These are phyloP conservation scores for Microtus richardsoni DNA, from an alignment of 2,113 vertebrate species.

Conservation along the genomic window DNA sequence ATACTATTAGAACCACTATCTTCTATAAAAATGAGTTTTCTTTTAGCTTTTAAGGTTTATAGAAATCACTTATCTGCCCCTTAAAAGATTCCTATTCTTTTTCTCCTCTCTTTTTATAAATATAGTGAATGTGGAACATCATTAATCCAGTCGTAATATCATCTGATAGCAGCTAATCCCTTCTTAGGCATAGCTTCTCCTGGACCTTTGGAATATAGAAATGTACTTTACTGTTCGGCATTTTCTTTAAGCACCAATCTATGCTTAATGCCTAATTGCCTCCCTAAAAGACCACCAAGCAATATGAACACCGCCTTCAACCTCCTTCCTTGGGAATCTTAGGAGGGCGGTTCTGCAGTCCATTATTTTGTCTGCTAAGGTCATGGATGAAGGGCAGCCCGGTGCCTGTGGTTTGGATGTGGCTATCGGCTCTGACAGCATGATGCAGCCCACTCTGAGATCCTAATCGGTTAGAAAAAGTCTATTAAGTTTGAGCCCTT, in stretches of 20 bases:
- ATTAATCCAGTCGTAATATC: conserved; percentile 89
- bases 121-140: conserved; percentile 84
- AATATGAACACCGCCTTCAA: conserved; percentile 82
- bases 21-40: conserved; percentile 66
- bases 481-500: conserved; percentile 89
- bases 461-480: conserved; percentile 88
- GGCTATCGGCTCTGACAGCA: conserved; percentile 85
- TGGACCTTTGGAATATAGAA: conserved; percentile 84
- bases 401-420: conserved; percentile 84
- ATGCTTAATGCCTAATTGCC: conserved; percentile 86
- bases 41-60: conserved; percentile 76
- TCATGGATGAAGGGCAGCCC: conserved; percentile 87
- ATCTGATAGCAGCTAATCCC: conserved; percentile 90
- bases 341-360: conserved; percentile 67
- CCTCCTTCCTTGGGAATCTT: conserved; percentile 79
- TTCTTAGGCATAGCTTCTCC: conserved; percentile 86
- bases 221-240: conserved; percentile 83
- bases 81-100: conserved; percentile 76
- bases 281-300: conserved; percentile 75
- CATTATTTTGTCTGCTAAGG: conserved; percentile 85
- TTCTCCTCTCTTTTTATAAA: conserved; percentile 73
- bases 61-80: conserved; percentile 84
- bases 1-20: conserved; percentile 32
- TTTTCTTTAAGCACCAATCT: conserved; percentile 87
- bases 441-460: conserved; percentile 84